phyloP scores from a whole-genome alignment of 2,113 vertebrate genomes.

The Gnathonemus longibarbis region DNA sequence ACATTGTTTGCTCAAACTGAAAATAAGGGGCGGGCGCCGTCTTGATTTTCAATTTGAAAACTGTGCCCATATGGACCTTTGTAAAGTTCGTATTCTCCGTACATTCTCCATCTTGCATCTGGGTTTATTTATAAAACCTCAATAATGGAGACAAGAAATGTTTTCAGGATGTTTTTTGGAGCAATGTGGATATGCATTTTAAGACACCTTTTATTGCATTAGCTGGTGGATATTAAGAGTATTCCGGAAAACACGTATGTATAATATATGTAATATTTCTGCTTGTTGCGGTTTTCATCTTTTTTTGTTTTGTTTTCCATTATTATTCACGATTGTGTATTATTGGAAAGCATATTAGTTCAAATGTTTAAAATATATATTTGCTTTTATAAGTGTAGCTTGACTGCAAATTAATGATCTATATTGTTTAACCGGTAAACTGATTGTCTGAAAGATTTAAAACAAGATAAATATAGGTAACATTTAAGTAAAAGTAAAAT shows the following conservation, averaged over 20 bases:
- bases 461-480: background rate
- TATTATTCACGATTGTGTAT: background rate
- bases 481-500: background rate
- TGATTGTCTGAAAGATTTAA: background rate
- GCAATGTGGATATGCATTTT: background rate
- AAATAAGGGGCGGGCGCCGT: background rate
- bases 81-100: background rate
- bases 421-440: background rate
- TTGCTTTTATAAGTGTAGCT: background rate
- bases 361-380: background rate
- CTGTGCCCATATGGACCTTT: background rate
- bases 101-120: background rate
- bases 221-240: background rate
- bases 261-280: background rate
- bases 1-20: background rate
- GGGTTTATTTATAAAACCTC: slow-evolving; percentile 17
- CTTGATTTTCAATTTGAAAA: slow-evolving; percentile 12
- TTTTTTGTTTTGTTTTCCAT: background rate
- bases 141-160: slow-evolving; percentile 5
- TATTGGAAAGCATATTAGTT: background rate
- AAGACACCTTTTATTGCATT: background rate
- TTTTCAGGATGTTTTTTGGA: background rate
- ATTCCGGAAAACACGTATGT: slow-evolving; percentile 3
- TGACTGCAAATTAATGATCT: background rate
- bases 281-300: background rate